A percentile compares a stretch with the other conserved stretches of the same genome.
Evolutionary conservation across 2,797 vertebrate species (phyloP).

Genomic region (Momotus momota): DNA sequence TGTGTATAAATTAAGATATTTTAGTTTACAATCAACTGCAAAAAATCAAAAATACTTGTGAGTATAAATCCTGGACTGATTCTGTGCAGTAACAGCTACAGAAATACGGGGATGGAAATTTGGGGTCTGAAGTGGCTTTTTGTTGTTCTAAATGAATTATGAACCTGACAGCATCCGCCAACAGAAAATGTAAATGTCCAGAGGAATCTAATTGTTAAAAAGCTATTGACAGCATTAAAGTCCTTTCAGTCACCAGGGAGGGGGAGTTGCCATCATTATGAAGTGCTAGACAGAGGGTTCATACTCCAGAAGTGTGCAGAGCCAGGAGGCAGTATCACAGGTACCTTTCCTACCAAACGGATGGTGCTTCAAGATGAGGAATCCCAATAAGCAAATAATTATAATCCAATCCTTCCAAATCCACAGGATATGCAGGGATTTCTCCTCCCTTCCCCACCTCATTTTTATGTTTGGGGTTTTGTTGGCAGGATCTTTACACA

Average conservation of each 20-base stretch:
- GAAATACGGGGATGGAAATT: constrained; percentile 3
- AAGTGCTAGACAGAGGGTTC: neutral
- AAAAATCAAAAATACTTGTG: neutral
- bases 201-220: neutral
- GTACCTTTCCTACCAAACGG: neutral
- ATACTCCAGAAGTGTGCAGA: neutral
- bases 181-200: constrained; percentile 9
- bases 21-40: constrained; percentile 26
- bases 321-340: neutral
- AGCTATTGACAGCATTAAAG: constrained; percentile 3
- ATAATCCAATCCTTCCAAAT: neutral
- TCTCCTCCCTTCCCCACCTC: neutral
- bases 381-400: neutral
- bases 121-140: neutral
- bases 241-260: neutral
- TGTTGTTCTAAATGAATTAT: constrained; percentile 11
- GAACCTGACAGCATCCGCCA: neutral
- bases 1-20: neutral
- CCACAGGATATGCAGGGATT: neutral
- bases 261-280: neutral
- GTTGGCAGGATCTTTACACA: neutral
- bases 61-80: neutral
- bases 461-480: neutral
- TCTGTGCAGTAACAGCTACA: neutral
- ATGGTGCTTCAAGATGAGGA: neutral